phyloP scores from a whole-genome alignment of 2,113 vertebrate species.

The Sapayoa aenigma region DNA sequence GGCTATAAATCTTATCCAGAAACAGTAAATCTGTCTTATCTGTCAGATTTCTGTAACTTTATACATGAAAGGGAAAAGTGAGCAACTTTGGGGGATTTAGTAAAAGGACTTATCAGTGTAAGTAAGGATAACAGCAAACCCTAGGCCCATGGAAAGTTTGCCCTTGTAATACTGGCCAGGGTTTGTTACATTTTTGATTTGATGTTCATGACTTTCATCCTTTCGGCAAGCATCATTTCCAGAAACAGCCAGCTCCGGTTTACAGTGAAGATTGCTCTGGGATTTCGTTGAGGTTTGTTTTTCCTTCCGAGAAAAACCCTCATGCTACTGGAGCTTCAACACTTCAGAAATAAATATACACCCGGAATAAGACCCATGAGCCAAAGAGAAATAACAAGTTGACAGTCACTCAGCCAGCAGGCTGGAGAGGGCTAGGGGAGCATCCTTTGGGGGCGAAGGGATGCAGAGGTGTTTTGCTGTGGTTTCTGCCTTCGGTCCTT shows the following conservation, averaged over 20 bases:
- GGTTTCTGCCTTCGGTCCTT: neutral
- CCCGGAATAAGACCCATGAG: neutral
- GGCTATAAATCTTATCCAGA: neutral
- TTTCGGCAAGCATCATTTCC: neutral
- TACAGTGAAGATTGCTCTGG: neutral
- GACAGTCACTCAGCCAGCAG: neutral
- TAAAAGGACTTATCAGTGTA: constrained; percentile 18
- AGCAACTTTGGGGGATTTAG: constrained; percentile 25
- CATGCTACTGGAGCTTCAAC: neutral
- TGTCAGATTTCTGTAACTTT: constrained; percentile 53
- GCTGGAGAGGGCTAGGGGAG: neutral
- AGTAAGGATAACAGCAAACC: neutral
- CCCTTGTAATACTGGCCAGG: neutral
- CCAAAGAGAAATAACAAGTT: neutral
- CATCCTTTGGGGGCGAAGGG: neutral
- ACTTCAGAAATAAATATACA: neutral
- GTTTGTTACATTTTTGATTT: constrained; percentile 24
- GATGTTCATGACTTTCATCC: neutral
- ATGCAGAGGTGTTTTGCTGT: neutral
- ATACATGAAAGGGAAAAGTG: constrained; percentile 29
- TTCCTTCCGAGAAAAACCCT: neutral
- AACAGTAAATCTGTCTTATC: constrained; percentile 31
- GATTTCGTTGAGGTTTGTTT: constrained; percentile 29
- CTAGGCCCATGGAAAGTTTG: constrained; percentile 20
- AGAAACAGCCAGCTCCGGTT: neutral